Base-by-base conservation (phyloP, 2,888 invertebrate species). In the Chrysolina oricalcia region DNA sequence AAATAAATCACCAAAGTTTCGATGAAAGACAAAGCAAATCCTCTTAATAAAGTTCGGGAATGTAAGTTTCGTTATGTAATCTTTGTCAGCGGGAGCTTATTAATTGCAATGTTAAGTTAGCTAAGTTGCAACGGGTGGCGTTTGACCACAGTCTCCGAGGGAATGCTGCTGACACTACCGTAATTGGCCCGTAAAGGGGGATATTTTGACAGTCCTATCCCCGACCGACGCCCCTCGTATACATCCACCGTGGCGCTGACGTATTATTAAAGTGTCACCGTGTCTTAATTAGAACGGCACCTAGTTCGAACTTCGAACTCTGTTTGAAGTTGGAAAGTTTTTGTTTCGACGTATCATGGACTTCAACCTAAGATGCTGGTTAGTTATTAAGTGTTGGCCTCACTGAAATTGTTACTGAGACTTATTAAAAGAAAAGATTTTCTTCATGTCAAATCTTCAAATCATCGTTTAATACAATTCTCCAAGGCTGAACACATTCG, bases 131-230 rank as follows among this genome's bases (percentile, higher is more conserved):
- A 75, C 77, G 76, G 79, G 77, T 74, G 76, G 78, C 76, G 70
- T 78, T 80, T 78, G 83, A 84, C 84, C 84, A 78, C 84, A 84
- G 78, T 78, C 82, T 81, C 81, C 77, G 72, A 82, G 83, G 84
- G 82, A 80, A 83, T 84, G 84, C 81, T 81, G 77, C 78, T 84
- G 84, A 84, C 84, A 84, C 83, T 78, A 80, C 80, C 79, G 83
- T 84, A 84, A 84, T 84, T 84, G 83, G 79, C 81, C 81, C 80
- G 78, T 77, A 75, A 78, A 76, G 48, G 73, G 67, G 79, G 80
- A 80, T 79, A 82, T 82, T 82, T 82, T 82, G 81, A 81, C 82
- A 80, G 80, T 78, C 71, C 76, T 70, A 74, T 74, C 74, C 76
- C 73, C 46, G 41, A 9, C 73, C 46, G 41, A 9, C 48, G 40